A percentile compares a stretch with the other conserved stretches of the same genome.
phyloP scores from a whole-genome alignment of 2,888 invertebrate genomes.

The Cephus spinipes region DNA sequence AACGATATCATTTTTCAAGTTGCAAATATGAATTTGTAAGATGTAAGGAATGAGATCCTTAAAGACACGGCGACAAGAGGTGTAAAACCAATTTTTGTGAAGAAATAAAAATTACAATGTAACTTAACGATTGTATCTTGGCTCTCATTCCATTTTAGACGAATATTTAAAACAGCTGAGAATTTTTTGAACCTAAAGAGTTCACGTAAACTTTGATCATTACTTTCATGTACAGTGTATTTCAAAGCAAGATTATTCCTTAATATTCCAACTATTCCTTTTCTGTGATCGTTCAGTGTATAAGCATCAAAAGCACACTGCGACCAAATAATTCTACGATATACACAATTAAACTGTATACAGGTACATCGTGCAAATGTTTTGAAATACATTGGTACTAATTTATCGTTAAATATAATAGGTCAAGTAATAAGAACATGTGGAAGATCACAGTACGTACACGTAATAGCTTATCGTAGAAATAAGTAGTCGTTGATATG shows the following conservation, averaged over 20 bases:
- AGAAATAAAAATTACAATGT: not conserved
- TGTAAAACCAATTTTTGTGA: not conserved
- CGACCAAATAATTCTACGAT: not conserved
- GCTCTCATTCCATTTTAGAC: not conserved
- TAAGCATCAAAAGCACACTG: not conserved
- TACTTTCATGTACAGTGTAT: not conserved
- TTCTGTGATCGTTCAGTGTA: not conserved
- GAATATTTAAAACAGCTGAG: not conserved
- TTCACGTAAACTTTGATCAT: not conserved
- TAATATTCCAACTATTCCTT: not conserved
- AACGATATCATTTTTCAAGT: not conserved
- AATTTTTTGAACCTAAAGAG: not conserved
- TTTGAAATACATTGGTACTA: conserved; percentile 7
- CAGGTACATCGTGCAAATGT: not conserved
- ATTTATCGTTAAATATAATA: not conserved
- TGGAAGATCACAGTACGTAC: not conserved
- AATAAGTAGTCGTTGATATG: conserved; percentile 42
- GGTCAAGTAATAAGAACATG: not conserved
- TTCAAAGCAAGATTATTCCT: not conserved
- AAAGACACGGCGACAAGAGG: not conserved
- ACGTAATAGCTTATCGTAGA: conserved; percentile 23
- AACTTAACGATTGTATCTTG: not conserved
- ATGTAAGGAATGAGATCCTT: not conserved
- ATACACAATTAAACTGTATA: not conserved
- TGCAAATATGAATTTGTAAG: not conserved